Evolutionary conservation across 2,888 invertebrate genomes (phyloP), one percentile per base, ranked within the genome.

Genomic region (Heliconius ethilla): DNA sequence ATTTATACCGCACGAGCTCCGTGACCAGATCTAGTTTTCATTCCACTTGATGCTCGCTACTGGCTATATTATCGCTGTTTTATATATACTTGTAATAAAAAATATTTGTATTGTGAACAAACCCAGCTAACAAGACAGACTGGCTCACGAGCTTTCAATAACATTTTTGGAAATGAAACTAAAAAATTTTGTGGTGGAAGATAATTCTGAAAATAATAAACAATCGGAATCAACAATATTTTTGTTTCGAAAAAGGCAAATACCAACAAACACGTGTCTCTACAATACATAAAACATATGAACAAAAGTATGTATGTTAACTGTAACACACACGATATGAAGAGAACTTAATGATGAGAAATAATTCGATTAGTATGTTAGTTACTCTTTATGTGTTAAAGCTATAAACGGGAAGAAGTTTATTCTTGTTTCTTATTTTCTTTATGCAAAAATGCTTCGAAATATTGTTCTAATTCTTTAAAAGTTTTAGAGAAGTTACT

Each of bases 1-100:
- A 89, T 89, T 90, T 84, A 82, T 84, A 84, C 81, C 81, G 81
- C 82, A 82, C 83, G 83, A 85, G 82, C 86, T 86, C 89, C 92
- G 92, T 92, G 91, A 91, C 92, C 86, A 82, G 89, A 85, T 85
- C 87, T 85, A 83, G 80, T 82, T 82, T 78, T 80, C 80, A 82
- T 82, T 81, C 83, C 81, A 82, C 80, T 81, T 80, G 83, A 83
- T 83, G 82, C 77, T 81, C 79, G 78, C 74, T 25, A 63, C 29
- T 74, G 11, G 27, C 55, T 70, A 74, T 75, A 69, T 78, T 78
- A 73, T 75, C 66, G 27, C 73, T 77, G 75, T 67, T 76, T 76
- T 78, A 75, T 79, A 80, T 78, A 81, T 80, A 79, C 75, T 77
- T 78, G 79, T 78, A 79, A 78, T 75, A 72, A 77, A 72, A 66